A percentile compares a stretch with the other conserved stretches of the same genome.
Evolutionary conservation across 2,113 vertebrate genomes (phyloP).

Genomic region (Pangasianodon gigas): DNA sequence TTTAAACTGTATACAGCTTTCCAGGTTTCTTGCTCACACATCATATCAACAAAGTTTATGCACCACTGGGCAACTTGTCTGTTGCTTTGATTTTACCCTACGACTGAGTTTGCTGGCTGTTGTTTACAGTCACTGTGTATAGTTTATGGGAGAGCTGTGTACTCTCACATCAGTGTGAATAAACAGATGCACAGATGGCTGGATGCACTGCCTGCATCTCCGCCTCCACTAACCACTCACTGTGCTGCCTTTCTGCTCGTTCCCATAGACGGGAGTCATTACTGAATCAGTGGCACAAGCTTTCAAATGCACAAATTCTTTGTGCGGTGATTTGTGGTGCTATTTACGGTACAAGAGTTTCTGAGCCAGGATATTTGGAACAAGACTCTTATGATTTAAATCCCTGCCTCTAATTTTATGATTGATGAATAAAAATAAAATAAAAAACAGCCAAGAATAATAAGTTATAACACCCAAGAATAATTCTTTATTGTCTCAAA

Average conservation of each 20-base stretch:
- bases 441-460: neutral
- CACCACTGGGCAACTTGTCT: neutral
- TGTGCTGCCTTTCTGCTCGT: neutral
- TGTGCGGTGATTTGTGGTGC: neutral
- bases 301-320: neutral
- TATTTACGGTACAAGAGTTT: neutral
- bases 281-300: neutral
- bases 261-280: neutral
- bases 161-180: constrained; percentile 43
- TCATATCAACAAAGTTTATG: neutral
- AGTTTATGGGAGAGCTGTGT: constrained; percentile 25
- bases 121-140: constrained; percentile 24
- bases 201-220: neutral
- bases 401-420: neutral
- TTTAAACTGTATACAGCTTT: constrained; percentile 8
- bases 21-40: constrained; percentile 17
- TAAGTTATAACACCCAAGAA: neutral
- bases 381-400: neutral
- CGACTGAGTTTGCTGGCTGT: neutral
- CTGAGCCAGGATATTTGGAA: neutral
- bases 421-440: neutral
- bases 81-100: constrained; percentile 11
- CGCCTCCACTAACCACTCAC: neutral
- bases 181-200: constrained; percentile 49
- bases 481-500: neutral